These are phyloP conservation scores for Synanthedon myopaeformis DNA, from an alignment of 2,888 invertebrate genomes.

Conservation along the genomic window DNA sequence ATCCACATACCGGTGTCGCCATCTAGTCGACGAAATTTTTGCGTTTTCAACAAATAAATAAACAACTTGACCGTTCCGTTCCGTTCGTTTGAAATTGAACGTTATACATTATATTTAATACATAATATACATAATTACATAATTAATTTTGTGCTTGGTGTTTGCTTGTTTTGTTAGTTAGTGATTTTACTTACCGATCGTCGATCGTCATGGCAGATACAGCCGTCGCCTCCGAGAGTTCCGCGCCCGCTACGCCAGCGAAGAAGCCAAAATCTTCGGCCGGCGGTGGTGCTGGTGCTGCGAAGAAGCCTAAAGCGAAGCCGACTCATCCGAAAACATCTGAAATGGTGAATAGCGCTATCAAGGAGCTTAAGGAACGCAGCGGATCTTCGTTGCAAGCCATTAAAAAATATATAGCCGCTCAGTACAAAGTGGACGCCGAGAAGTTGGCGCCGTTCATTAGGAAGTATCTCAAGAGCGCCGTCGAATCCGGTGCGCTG, in stretches of 20 bases:
- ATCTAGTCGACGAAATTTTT: conserved; percentile 2
- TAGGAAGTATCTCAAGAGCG: conserved; percentile 39
- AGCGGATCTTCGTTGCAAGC: conserved; percentile 53
- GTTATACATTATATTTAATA: no score
- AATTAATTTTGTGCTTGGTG: no score
- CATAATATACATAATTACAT: no score
- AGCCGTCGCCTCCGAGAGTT: conserved; percentile 1
- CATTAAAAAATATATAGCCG: conserved; percentile 44
- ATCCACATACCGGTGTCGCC: conserved; percentile 1
- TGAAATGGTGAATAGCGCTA: conserved; percentile 40
- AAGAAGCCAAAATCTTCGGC: conserved; percentile 24
- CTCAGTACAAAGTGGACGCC: conserved; percentile 32
- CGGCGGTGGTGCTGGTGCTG: conserved; percentile 7
- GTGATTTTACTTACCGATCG: no score
- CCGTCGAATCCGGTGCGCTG: conserved; percentile 40
- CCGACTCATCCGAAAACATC: conserved; percentile 37
- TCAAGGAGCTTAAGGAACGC: conserved; percentile 31
- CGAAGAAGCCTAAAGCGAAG: conserved; percentile 33
- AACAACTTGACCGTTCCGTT: not conserved
- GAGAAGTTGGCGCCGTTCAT: conserved; percentile 38
- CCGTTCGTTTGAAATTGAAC: conserved; percentile 5
- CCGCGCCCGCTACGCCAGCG: conserved; percentile 27
- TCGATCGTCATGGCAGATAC: no score
- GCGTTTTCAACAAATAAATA: not conserved
- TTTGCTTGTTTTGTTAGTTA: no score